These are phyloP conservation scores for Leucozona laternaria DNA, from an alignment of 2,888 invertebrate species.

Conservation along the genomic window DNA sequence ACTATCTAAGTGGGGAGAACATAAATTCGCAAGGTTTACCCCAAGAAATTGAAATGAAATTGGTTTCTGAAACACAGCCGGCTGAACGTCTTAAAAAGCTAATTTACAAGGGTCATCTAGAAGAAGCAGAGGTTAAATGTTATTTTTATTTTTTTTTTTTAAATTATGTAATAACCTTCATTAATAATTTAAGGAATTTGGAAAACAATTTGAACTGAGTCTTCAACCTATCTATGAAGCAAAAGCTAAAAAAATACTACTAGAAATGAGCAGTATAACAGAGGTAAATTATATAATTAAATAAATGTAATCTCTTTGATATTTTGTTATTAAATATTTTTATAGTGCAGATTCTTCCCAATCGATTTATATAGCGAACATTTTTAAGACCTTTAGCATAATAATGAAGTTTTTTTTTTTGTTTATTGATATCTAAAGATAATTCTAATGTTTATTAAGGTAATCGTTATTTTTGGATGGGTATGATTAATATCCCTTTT, in stretches of 20 bases:
- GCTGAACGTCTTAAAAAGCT: constrained; percentile 82
- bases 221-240: constrained; percentile 83
- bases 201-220: constrained; percentile 81
- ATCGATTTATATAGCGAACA: too few relatives aligned
- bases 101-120: constrained; percentile 82
- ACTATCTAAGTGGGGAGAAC: constrained; percentile 80
- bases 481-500: too few relatives aligned
- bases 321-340: too few relatives aligned
- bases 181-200: constrained; percentile 79
- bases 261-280: constrained; percentile 78
- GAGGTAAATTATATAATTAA: constrained; percentile 78
- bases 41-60: constrained; percentile 81
- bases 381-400: too few relatives aligned
- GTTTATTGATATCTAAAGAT: too few relatives aligned
- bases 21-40: constrained; percentile 77
- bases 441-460: too few relatives aligned
- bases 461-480: too few relatives aligned
- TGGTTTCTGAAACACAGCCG: constrained; percentile 83
- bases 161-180: background rate
- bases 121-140: constrained; percentile 82
- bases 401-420: too few relatives aligned
- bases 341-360: too few relatives aligned
- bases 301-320: too few relatives aligned
- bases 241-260: constrained; percentile 80
- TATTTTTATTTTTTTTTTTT: background rate